phyloP scores from a whole-genome alignment of 2,797 vertebrate genomes.

The Hippopotamyrus pictus region DNA sequence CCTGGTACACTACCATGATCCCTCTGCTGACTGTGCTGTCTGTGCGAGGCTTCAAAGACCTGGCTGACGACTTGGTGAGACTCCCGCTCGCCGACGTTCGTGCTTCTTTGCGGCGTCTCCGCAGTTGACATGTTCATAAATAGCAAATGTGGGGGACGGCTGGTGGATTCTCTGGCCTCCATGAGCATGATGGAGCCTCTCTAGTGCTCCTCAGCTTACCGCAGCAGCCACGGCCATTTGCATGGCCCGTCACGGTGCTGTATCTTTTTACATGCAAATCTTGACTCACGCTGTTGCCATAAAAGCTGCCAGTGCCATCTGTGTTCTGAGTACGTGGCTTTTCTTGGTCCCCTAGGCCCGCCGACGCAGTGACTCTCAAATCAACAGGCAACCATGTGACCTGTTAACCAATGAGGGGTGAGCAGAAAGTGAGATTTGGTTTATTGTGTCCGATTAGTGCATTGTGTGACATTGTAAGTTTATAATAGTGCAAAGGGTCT shows the following conservation, averaged over 20 bases:
- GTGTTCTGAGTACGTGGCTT: slow-evolving; percentile 24
- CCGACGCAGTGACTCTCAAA: slow-evolving; percentile 68
- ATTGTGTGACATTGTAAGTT: neutral
- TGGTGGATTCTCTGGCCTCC: neutral
- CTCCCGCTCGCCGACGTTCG: neutral
- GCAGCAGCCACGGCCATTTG: neutral
- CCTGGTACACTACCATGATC: slow-evolving; percentile 78
- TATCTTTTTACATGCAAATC: slow-evolving; percentile 27
- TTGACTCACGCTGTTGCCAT: slow-evolving; percentile 23
- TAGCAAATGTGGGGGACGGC: neutral
- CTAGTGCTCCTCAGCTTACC: neutral
- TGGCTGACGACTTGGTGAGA: slow-evolving; percentile 78
- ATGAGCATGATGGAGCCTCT: neutral
- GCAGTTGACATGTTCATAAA: neutral
- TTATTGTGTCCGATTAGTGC: neutral
- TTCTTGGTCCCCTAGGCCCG: slow-evolving; percentile 59
- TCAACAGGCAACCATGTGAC: slow-evolving; percentile 81
- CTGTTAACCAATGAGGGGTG: slow-evolving; percentile 76
- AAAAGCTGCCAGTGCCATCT: neutral
- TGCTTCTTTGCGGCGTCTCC: neutral
- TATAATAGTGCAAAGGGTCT: neutral
- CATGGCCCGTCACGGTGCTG: slow-evolving; percentile 15
- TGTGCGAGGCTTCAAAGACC: slow-evolving; percentile 73
- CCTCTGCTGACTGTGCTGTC: slow-evolving; percentile 68
- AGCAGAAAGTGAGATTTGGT: slow-evolving; percentile 39